phyloP scores from a whole-genome alignment of 1,140 invertebrate genomes.

The Limonius californicus region DNA sequence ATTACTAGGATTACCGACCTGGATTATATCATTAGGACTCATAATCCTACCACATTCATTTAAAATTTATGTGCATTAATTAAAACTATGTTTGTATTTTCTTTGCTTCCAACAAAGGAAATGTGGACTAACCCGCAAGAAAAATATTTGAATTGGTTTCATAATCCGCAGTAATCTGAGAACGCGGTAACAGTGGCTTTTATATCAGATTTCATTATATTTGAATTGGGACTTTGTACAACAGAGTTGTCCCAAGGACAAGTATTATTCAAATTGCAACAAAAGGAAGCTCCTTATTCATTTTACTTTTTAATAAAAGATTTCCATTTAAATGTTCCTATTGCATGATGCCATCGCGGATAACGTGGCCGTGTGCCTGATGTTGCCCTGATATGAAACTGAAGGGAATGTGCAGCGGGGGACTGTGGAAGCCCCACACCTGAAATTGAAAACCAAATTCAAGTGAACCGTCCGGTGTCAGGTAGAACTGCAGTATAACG shows the following conservation, averaged over 20 bases:
- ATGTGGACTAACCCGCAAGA: background rate
- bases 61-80: slow-evolving; percentile 12
- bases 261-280: background rate
- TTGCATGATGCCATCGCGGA: background rate
- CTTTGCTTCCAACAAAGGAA: background rate
- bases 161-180: no score
- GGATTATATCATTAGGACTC: slow-evolving; percentile 13
- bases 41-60: slow-evolving; percentile 15
- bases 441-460: slow-evolving; percentile 7
- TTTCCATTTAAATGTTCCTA: background rate
- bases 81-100: background rate
- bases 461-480: background rate
- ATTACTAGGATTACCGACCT: slow-evolving; percentile 12
- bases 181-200: no score
- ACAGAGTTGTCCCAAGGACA: no score
- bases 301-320: background rate
- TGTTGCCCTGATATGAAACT: background rate
- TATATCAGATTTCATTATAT: no score
- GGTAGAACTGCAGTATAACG: slow-evolving; percentile 1
- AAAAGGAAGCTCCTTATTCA: background rate
- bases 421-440: background rate
- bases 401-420: background rate
- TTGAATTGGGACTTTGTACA: no score
- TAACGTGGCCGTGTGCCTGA: background rate
- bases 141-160: no score